A percentile compares a stretch with the other conserved stretches of the same genome.
Conservation (phyloP, 23 tunicate genomes). For the Ascidia mentula region DNA sequence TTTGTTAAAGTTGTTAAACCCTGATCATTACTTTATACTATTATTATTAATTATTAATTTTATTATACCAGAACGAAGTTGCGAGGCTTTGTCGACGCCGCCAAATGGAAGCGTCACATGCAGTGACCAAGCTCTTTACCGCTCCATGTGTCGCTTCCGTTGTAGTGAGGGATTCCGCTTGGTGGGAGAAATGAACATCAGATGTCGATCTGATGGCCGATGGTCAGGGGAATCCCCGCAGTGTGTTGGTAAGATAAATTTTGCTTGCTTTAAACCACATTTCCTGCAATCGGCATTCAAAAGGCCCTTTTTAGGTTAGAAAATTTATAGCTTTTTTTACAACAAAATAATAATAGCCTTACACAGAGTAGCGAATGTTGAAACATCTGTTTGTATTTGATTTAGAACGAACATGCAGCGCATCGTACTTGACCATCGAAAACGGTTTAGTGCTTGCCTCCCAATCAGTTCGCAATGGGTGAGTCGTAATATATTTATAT, state of each 20-base stretch:
- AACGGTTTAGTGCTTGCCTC: conserved; percentile 25
- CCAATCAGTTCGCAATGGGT: not conserved
- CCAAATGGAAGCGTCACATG: conserved; percentile 37
- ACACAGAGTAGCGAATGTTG: too few relatives aligned
- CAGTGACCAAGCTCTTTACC: conserved; percentile 27
- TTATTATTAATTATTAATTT: too few relatives aligned
- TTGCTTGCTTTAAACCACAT: too few relatives aligned
- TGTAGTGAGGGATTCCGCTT: conserved; percentile 41
- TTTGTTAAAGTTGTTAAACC: too few relatives aligned
- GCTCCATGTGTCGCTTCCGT: conserved; percentile 41
- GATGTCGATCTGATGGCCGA: conserved; percentile 20
- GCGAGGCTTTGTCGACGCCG: conserved; percentile 16
- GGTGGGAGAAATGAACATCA: conserved; percentile 17
- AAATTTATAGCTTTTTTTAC: too few relatives aligned
- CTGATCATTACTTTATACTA: too few relatives aligned
- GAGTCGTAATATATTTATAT: not conserved
- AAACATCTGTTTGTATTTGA: too few relatives aligned
- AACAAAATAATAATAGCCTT: too few relatives aligned
- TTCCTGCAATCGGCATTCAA: too few relatives aligned
- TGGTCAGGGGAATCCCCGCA: conserved; percentile 45
- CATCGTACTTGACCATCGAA: conserved; percentile 29
- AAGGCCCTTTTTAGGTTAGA: too few relatives aligned
- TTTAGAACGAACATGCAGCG: conserved; percentile 40
- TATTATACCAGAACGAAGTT: conserved; percentile 55
- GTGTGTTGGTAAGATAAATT: conserved; percentile 32